Conservation (phyloP, 2,797 vertebrate species). For the Sphenopsis melanotis region DNA sequence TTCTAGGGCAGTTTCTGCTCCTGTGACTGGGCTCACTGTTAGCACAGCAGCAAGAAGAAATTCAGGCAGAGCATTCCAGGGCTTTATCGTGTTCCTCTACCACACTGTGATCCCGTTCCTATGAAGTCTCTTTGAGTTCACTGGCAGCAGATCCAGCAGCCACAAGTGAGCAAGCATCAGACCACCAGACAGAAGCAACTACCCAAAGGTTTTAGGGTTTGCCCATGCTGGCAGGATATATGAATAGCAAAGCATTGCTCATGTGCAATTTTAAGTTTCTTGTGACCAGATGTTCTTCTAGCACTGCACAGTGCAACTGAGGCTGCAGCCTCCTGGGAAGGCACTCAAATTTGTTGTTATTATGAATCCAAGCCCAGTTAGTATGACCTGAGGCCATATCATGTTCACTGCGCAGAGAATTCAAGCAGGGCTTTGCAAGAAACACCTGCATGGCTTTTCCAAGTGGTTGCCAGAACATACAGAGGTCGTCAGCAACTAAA, state of each 20-base stretch:
- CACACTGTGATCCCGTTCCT: neutral
- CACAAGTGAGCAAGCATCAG: neutral
- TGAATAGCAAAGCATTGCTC: neutral
- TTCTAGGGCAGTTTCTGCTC: neutral
- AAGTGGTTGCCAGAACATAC: neutral
- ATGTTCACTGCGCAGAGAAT: neutral
- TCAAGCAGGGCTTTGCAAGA: neutral
- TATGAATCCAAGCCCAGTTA: neutral
- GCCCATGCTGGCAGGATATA: neutral
- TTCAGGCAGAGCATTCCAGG: neutral
- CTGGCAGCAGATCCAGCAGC: neutral
- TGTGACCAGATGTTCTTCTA: neutral
- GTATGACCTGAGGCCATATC: neutral
- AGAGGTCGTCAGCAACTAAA: neutral
- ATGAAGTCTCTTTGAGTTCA: neutral
- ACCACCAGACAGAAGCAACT: neutral
- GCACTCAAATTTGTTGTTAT: neutral
- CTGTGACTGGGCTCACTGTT: neutral
- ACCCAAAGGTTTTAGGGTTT: neutral
- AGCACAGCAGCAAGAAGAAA: neutral
- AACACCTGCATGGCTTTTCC: neutral
- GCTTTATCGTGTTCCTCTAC: neutral
- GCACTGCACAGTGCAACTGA: neutral
- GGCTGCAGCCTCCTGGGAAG: neutral
- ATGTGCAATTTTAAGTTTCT: neutral